Percentiles rank a stretch among this genome's conserved stretches.
Conservation (phyloP, 2,113 vertebrate species). For the Synchiropus splendidus region DNA sequence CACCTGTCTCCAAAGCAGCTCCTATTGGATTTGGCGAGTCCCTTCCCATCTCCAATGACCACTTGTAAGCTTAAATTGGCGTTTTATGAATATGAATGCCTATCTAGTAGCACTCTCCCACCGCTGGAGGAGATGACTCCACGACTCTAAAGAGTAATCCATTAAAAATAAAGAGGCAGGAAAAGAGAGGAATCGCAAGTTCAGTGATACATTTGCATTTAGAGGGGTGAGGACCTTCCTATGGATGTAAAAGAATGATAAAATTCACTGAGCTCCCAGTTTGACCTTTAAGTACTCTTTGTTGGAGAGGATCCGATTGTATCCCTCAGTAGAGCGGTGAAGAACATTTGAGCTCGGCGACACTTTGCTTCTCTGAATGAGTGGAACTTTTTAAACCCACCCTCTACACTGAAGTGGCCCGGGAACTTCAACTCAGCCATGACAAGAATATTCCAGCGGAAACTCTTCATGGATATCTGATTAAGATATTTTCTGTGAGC, state of each 20-base stretch:
- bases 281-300: slow-evolving; percentile 39
- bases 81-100: slow-evolving; percentile 61
- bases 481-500: too few species aligned
- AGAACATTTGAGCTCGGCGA: slow-evolving; percentile 39
- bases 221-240: slow-evolving; percentile 35
- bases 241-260: slow-evolving; percentile 24
- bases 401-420: slow-evolving; percentile 24
- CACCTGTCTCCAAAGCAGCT: slow-evolving; percentile 54
- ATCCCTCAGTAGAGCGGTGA: slow-evolving; percentile 26
- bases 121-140: slow-evolving; percentile 38
- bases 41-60: slow-evolving; percentile 41
- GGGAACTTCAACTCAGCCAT: slow-evolving; percentile 16
- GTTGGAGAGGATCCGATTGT: slow-evolving; percentile 35
- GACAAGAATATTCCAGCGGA: too few species aligned
- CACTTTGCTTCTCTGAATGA: too few species aligned
- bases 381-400: too few species aligned
- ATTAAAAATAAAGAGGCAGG: slow-evolving; percentile 15
- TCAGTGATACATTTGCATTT: slow-evolving; percentile 42
- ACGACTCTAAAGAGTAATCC: slow-evolving; percentile 33
- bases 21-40: slow-evolving; percentile 51
- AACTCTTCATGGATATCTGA: too few species aligned
- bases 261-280: slow-evolving; percentile 27
- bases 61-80: slow-evolving; percentile 41
- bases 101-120: slow-evolving; percentile 43
- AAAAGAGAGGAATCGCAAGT: slow-evolving; percentile 28